Conservation (phyloP, 2,888 invertebrate genomes). For the Ormyrus thymus region DNA sequence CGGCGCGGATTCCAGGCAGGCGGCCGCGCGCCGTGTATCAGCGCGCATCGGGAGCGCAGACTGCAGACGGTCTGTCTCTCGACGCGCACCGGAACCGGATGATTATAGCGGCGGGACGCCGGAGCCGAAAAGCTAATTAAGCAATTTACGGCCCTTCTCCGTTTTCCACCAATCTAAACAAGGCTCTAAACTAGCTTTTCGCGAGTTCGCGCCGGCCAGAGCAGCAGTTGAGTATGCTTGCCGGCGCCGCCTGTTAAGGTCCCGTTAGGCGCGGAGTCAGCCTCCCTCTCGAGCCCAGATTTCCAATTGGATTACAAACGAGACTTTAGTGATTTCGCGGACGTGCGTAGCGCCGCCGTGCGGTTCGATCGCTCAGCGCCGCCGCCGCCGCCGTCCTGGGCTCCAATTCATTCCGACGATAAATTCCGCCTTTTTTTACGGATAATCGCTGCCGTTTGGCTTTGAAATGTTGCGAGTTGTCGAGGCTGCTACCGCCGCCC, state of each 20-base stretch:
- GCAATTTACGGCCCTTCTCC: conserved; percentile 63
- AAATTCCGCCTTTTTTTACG: conserved; percentile 10
- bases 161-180: conserved; percentile 61
- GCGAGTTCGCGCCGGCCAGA: conserved; percentile 63
- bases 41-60: neutral
- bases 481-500: too few species aligned
- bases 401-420: conserved; percentile 25
- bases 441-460: too few species aligned
- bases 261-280: conserved; percentile 56
- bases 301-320: conserved; percentile 60
- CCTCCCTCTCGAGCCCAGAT: conserved; percentile 30
- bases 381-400: neutral
- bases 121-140: conserved; percentile 67
- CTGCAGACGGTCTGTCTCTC: neutral
- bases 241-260: conserved; percentile 61
- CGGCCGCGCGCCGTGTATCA: neutral
- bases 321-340: conserved; percentile 45
- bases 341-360: neutral
- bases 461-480: too few species aligned
- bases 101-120: conserved; percentile 41
- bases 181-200: conserved; percentile 66
- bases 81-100: neutral
- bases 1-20: too few species aligned
- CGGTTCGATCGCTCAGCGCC: neutral
- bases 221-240: conserved; percentile 56